Evolutionary conservation across 2,888 invertebrate genomes (phyloP), one percentile per base, ranked within the genome.

Genomic region (Nycteola revayana): DNA sequence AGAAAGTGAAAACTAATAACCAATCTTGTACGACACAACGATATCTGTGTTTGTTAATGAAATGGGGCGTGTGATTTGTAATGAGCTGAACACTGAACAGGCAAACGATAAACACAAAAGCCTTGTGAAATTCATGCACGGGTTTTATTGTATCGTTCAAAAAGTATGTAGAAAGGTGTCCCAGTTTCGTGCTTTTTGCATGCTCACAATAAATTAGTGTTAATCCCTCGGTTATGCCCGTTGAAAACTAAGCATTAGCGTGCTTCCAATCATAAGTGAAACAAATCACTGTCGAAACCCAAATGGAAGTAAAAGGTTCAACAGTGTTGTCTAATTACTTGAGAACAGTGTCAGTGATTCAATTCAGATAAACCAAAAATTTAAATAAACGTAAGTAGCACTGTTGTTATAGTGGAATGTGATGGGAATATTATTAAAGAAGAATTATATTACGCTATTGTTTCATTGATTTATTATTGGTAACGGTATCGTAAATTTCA

Each of bases 1-100:
- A 67, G 74, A 79, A 78, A 79, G 74, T 59, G 69, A 66, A 63
- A 74, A 71, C 60, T 56, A 60, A 66, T 58, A 53, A 47, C 44
- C 53, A 47, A 52, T 56, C 53, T 49, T 50, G 53, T 56, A 42
- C 33, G 36, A 50, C 50, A 54, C 30, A 43, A 36, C 41, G 20
- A 37, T 40, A 54, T 51, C 49, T 52, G 48, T 36, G 48, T 49
- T 58, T 59, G 47, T 45, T 51, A 60, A 63, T 68, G 41, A 45
- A 49, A 57, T 52, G 42, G 28, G 42, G 44, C 42, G 41, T 50
- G 36, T 25, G 36, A 42, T 45, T 41, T 24, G 4, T 21, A 21
- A 21, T 21, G 21, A 21, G n/a, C n/a, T n/a, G n/a, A n/a, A n/a
- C n/a, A n/a, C n/a, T n/a, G n/a, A n/a, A n/a, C n/a, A n/a, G n/a